phyloP scores from a whole-genome alignment of 2,113 vertebrate genomes.

The Jacana jacana region DNA sequence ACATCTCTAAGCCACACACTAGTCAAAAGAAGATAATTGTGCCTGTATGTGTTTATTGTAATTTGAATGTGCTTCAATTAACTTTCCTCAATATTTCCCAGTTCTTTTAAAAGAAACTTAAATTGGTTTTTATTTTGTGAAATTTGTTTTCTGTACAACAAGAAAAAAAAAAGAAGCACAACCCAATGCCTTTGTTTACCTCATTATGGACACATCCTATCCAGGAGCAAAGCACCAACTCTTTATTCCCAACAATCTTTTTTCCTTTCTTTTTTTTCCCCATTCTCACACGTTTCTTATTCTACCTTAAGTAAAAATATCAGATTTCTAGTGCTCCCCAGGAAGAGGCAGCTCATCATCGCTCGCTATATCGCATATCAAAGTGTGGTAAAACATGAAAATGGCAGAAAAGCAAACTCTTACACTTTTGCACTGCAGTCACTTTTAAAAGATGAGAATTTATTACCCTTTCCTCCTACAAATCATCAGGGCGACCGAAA shows the following conservation, averaged over 20 bases:
- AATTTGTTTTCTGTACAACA: slow-evolving; percentile 72
- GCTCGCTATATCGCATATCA: slow-evolving; percentile 22
- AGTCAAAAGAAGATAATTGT: slow-evolving; percentile 78
- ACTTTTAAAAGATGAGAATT: slow-evolving; percentile 20
- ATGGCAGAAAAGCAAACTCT: slow-evolving; percentile 35
- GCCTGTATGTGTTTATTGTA: slow-evolving; percentile 74
- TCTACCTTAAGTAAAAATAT: slow-evolving; percentile 10
- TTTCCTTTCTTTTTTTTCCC: background rate
- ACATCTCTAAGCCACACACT: slow-evolving; percentile 73
- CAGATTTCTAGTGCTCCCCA: slow-evolving; percentile 2
- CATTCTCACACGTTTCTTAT: slow-evolving; percentile 5
- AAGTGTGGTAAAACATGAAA: slow-evolving; percentile 23
- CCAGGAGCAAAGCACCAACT: slow-evolving; percentile 35
- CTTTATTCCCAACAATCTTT: slow-evolving; percentile 12
- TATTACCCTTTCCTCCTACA: slow-evolving; percentile 21
- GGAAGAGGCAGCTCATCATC: background rate
- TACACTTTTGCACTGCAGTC: background rate
- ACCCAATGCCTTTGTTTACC: slow-evolving; percentile 63
- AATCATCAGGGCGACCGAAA: slow-evolving; percentile 27
- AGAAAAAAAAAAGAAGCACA: background rate
- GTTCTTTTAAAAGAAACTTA: slow-evolving; percentile 78
- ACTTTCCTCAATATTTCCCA: slow-evolving; percentile 79
- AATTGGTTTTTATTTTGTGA: slow-evolving; percentile 77
- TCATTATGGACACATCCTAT: slow-evolving; percentile 69
- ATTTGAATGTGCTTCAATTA: slow-evolving; percentile 79